Percentiles rank a stretch among this genome's conserved stretches.
Evolutionary conservation across 1,140 invertebrate species (phyloP).

Genomic region (Neotoxoptera formosana): DNA sequence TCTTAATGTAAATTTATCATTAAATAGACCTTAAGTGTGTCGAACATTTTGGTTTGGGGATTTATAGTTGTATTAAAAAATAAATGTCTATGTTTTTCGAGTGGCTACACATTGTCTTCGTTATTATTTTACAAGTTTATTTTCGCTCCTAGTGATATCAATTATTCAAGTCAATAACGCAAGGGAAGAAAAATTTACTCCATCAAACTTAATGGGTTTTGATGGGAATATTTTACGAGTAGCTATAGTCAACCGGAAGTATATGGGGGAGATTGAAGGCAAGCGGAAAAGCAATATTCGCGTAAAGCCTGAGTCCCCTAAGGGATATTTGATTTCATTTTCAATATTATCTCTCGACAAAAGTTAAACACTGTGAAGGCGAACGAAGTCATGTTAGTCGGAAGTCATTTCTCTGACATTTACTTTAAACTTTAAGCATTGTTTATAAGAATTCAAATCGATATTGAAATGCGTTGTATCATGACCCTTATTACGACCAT

Average conservation of each 20-base stretch:
- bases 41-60: neutral
- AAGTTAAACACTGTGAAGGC: conserved; percentile 20
- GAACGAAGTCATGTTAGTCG: neutral
- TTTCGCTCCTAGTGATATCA: neutral
- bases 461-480: conserved; percentile 9
- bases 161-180: conserved; percentile 11
- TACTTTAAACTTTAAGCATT: conserved; percentile 7
- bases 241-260: neutral
- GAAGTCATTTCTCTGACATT: conserved; percentile 33
- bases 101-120: neutral
- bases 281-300: conserved; percentile 38
- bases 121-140: conserved; percentile 32
- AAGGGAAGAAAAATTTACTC: conserved; percentile 2
- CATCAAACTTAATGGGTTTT: conserved; percentile 25
- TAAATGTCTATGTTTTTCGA: neutral
- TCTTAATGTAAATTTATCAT: neutral
- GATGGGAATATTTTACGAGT: conserved; percentile 32
- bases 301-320: neutral
- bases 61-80: conserved; percentile 13
- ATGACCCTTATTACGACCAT: neutral
- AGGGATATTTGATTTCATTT: conserved; percentile 51
- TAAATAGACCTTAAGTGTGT: neutral
- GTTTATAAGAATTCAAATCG: neutral
- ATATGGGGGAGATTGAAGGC: neutral
- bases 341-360: conserved; percentile 42